These are phyloP conservation scores for Mobula birostris DNA, from an alignment of 2,113 vertebrate genomes.

Conservation along the genomic window DNA sequence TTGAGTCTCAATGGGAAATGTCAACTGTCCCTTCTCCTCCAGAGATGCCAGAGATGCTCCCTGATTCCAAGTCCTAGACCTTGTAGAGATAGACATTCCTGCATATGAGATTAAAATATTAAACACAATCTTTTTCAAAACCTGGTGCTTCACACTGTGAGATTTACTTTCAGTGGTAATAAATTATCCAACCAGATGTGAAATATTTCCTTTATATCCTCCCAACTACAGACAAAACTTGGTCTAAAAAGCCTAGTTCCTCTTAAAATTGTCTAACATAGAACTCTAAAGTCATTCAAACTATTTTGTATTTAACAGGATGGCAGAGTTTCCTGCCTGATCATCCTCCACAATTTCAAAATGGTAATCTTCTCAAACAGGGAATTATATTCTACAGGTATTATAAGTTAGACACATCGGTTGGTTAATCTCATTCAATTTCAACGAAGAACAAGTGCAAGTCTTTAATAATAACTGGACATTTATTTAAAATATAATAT, in stretches of 20 bases:
- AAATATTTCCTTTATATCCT: neutral
- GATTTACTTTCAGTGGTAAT: neutral
- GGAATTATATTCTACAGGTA: neutral
- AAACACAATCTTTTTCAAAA: neutral
- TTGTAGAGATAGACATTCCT: too few relatives aligned
- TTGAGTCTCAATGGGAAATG: too few relatives aligned
- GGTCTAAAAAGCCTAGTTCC: neutral
- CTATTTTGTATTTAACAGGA: neutral
- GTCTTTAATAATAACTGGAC: slow-evolving; percentile 6
- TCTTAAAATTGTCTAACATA: neutral
- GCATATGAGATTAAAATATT: neutral
- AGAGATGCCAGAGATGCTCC: too few relatives aligned
- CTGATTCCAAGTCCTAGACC: too few relatives aligned
- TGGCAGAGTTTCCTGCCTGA: neutral
- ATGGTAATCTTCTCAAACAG: slow-evolving; percentile 18
- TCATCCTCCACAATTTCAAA: neutral
- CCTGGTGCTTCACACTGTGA: neutral
- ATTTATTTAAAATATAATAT: slow-evolving; percentile 16
- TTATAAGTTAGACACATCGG: neutral
- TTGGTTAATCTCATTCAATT: neutral
- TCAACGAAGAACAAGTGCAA: neutral
- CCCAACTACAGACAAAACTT: neutral
- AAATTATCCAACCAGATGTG: neutral
- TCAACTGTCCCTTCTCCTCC: too few relatives aligned
- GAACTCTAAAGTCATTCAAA: neutral